phyloP scores from a whole-genome alignment of 2,888 invertebrate species.

The Drosophila kuntzei region DNA sequence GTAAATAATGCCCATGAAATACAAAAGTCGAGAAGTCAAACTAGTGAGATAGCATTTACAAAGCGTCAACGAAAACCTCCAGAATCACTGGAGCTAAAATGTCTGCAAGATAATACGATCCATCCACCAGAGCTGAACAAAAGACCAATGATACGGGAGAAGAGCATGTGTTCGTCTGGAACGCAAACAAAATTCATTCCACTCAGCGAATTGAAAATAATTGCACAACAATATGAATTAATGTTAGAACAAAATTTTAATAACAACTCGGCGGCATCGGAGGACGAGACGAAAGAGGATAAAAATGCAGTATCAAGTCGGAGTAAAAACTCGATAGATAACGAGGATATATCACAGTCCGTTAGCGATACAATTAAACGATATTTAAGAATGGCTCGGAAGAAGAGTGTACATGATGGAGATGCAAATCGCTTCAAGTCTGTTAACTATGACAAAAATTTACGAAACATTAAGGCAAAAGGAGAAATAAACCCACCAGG shows the following conservation, averaged over 20 bases:
- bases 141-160: constrained; percentile 21
- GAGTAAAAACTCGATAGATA: constrained; percentile 92
- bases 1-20: neutral
- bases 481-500: constrained; percentile 91
- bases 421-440: constrained; percentile 93
- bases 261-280: constrained; percentile 56
- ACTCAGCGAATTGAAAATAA: constrained; percentile 75
- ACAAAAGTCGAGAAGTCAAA: neutral
- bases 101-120: neutral
- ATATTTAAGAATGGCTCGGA: constrained; percentile 94
- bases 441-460: constrained; percentile 94
- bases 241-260: constrained; percentile 45
- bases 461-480: constrained; percentile 93
- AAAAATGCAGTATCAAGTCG: constrained; percentile 78
- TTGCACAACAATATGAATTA: constrained; percentile 79
- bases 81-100: constrained; percentile 45
- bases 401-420: constrained; percentile 90
- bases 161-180: constrained; percentile 65
- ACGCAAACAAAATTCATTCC: constrained; percentile 83
- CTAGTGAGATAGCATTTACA: neutral
- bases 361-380: constrained; percentile 95
- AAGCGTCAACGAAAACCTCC: constrained; percentile 62
- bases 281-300: constrained; percentile 75
- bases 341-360: constrained; percentile 94
- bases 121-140: neutral